Evolutionary conservation across 2,113 vertebrate genomes (phyloP), one percentile per base, ranked within the genome.

Genomic region (Gasterosteus nipponicus): DNA sequence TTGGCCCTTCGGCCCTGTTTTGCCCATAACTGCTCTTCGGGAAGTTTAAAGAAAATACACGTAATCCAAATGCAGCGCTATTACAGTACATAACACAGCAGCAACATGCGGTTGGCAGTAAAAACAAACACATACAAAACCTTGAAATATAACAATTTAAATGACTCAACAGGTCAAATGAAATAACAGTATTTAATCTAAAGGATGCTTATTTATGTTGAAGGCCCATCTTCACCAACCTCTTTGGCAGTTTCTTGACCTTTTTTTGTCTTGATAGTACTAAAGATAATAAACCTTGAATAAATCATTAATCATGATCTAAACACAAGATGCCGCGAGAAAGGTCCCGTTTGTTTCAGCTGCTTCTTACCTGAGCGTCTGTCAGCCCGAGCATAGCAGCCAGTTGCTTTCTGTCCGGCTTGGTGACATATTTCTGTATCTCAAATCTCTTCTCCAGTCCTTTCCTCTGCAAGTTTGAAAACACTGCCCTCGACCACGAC

Each of bases 381-480:
- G 98, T 99, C 62, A 99, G 95, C 7, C 98, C 98, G 76, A 99
- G 92, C 98, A 99, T 99, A 0, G 98, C 98, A 0, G 98, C 98
- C 87, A 99, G 94, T 86, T 99, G 98, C 77, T 99, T 99, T 88
- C 98, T 92, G 93, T 99, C 98, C 0, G 98, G 98, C 83, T 99
- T 99, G 88, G 98, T 99, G 91, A 99, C 98, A 0, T 99, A 99
- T 75, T 99, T 99, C 91, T 99, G 98, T 58, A 99, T 98, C 91
- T 99, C 98, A 47, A 99, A 99, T 29, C 98, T 94, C 73, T 99
- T 99, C 90, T 99, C 98, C 70, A 99, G 94, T 12, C 98, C 98
- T 88, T 99, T 99, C 59, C 98, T 96, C 92, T 99, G 98, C 65
- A 99, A 94, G 80, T 99, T 99, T 57, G 98, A 99, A 85, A 99